Conservation (phyloP, 2,888 invertebrate species). For the Cerastis rubricosa region DNA sequence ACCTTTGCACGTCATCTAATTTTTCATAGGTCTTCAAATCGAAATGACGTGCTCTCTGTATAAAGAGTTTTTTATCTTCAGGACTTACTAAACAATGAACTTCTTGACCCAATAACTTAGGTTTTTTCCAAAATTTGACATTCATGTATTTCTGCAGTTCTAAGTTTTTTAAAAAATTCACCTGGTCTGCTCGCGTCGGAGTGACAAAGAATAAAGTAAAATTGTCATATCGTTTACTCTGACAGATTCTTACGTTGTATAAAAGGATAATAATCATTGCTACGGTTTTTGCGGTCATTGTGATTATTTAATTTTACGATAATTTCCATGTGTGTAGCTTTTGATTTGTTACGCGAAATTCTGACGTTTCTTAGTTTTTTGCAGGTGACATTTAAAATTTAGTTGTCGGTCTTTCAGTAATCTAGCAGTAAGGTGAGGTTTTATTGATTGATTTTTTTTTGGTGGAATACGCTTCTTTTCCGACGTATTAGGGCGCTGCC, state of each 20-base stretch:
- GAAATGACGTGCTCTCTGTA: slow-evolving; percentile 77
- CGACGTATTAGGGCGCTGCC: too few relatives aligned
- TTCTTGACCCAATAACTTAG: slow-evolving; percentile 74
- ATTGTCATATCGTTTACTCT: slow-evolving; percentile 73
- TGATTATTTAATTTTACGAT: slow-evolving; percentile 41
- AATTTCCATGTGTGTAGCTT: slow-evolving; percentile 39
- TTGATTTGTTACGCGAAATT: slow-evolving; percentile 3
- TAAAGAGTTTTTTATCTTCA: slow-evolving; percentile 71
- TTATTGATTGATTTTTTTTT: neutral
- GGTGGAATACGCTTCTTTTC: too few relatives aligned
- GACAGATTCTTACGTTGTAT: slow-evolving; percentile 69
- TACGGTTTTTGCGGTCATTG: slow-evolving; percentile 74
- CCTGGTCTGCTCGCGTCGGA: slow-evolving; percentile 74
- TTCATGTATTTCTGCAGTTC: slow-evolving; percentile 77
- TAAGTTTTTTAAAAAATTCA: slow-evolving; percentile 79
- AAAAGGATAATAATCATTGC: slow-evolving; percentile 70
- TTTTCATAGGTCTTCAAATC: slow-evolving; percentile 68
- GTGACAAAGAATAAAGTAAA: slow-evolving; percentile 72
- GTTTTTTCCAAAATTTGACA: slow-evolving; percentile 79
- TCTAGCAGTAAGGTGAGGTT: slow-evolving; percentile 9
- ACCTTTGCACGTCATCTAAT: slow-evolving; percentile 77
- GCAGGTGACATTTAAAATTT: slow-evolving; percentile 15
- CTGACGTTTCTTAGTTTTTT: slow-evolving; percentile 40
- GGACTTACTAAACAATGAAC: slow-evolving; percentile 79
- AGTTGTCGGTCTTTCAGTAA: neutral